Evolutionary conservation across 2,888 invertebrate species (phyloP), one percentile per base, ranked within the genome.

Genomic region (Cotesia congregata): DNA sequence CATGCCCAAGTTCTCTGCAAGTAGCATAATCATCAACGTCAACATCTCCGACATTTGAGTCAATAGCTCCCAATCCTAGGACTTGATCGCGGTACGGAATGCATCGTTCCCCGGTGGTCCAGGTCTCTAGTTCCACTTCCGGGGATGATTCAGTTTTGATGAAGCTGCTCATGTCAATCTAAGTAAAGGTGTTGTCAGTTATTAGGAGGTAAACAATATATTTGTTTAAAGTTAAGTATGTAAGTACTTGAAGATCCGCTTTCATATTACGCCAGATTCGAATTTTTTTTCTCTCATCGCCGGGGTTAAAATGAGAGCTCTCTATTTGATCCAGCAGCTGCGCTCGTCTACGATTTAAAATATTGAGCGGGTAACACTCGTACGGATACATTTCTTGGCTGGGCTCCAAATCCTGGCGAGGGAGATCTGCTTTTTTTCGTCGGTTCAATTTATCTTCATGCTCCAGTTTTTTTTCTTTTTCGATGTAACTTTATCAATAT

Each of bases 1-100:
- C 87, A 70, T 87, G 87, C 2, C 85, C 87, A 59, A 88, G 79
- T 68, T 88, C 88, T 68, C 85, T 87, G 20, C 78, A 81, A 75
- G 80, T 68, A 1, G 85, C 82, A 41, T 83, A 83, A 70, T 87
- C 85, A 4, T 82, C 81, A 12, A 50, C 12, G 50, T 50, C 50
- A 50, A 50, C 50, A 50, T 50, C 50, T 30, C 30, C 30, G 30
- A 30, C 3, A 50, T 50, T 50, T 50, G 7, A 50, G 50, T 50
- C 50, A 50, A 50, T 1, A 50, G 7, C 7, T 50, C 6, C 50
- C 50, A 7, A 7, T 50, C 4, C 12, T 50, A 83, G 69, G 62
- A 86, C 83, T 6, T 79, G 80, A 0, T 74, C 72, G 0, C 80
- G 75, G 72, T 86, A 87, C 0, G 88, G 87, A 0, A 81, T 75